Evolutionary conservation across 2,113 vertebrate species (phyloP).

Genomic region (Dipodomys ordii): DNA sequence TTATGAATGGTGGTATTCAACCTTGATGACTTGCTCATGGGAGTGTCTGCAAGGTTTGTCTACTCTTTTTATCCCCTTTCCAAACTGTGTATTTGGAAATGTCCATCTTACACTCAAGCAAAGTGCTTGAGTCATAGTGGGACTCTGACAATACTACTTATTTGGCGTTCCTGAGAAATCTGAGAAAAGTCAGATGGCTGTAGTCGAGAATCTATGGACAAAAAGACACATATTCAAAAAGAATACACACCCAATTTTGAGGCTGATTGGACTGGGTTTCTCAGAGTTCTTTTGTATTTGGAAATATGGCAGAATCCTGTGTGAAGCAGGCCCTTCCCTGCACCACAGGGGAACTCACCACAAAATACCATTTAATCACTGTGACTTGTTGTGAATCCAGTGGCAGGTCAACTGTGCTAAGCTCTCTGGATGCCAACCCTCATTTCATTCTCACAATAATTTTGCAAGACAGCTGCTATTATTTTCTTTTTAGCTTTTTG

Average conservation of each 20-base stretch:
- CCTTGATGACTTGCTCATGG: neutral
- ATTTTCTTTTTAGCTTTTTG: constrained; percentile 51
- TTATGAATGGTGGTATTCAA: neutral
- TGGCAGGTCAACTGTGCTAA: constrained; percentile 29
- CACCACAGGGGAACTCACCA: neutral
- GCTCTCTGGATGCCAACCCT: neutral
- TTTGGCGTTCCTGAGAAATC: neutral
- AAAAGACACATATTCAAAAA: neutral
- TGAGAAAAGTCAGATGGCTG: neutral
- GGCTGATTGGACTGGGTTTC: neutral
- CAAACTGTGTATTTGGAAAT: neutral
- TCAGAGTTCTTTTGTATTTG: constrained; percentile 14
- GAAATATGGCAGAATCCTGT: neutral
- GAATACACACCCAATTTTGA: neutral
- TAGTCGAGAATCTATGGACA: neutral
- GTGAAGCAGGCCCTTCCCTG: neutral
- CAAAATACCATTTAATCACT: constrained; percentile 47
- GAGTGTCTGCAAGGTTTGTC: neutral
- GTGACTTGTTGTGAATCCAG: constrained; percentile 4
- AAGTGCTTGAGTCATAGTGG: neutral
- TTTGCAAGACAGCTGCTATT: constrained; percentile 46
- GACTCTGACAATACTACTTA: neutral
- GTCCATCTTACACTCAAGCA: neutral
- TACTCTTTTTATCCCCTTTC: neutral
- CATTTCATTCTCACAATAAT: constrained; percentile 36